Evolutionary conservation across 2,113 vertebrate genomes (phyloP), one percentile per base, ranked within the genome.

Genomic region (Oxyura jamaicensis): DNA sequence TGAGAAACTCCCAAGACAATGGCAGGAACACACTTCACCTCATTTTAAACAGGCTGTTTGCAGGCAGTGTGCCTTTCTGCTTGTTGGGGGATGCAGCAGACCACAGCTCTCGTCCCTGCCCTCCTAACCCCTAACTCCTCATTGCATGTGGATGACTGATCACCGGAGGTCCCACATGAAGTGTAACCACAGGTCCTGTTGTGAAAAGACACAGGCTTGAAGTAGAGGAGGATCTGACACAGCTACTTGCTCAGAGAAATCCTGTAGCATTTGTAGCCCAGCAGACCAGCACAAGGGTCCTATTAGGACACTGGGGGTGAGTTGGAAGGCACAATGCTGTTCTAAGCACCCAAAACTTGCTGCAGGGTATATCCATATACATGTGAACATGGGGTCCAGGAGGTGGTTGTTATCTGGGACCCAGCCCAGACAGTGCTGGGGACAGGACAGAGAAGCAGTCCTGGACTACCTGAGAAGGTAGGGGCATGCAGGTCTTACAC

Each of bases 141-240:
- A 5, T 11, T 0, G 1, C 2, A 2, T 63, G 84, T 41, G 66
- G 46, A 46, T 81, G 35, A 77, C 3, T 0, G 0, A 33, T 4
- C 13, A 28, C 10, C 5, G 50, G 50, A 25, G 18, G 41, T 76
- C 33, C n/a, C 50, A 28, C 15, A 3, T 1, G 15, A 25, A 90
- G n/a, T 39, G 23, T 16, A 86, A 4, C 15, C 3, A 0, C 16
- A 21, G 39, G 29, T 72, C 44, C 14, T 2, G 0, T 35, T 26
- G 9, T 41, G 36, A 35, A 84, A 88, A 58, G 21, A 53, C 20
- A 62, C 33, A 31, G 26, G 23, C n/a, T 46, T 55, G n/a, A 67
- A 53, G 31, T 11, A 75, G 8, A n/a, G 15, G 10, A 39, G 21
- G 20, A 60, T 26, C 35, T 56, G 35, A 42, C 26, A 44, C 55